Base-by-base conservation (phyloP, 2,888 invertebrate species). In the Stramonita haemastoma region DNA sequence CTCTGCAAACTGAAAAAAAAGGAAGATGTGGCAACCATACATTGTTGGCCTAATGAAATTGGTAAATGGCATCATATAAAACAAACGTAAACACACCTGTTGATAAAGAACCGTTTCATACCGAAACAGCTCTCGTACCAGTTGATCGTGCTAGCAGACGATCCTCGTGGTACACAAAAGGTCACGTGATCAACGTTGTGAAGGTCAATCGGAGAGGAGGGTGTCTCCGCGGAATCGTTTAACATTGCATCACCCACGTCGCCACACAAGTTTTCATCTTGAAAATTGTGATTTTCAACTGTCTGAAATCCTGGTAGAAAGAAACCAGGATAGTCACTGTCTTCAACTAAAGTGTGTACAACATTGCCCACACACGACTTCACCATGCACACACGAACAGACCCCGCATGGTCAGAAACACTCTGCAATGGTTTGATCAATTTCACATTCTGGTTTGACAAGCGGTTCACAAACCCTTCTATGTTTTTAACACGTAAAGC, bases 81-180 rank as follows among this genome's bases (percentile, higher is more conserved):
- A 22, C 15, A 81, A 36, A 81, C 32, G 36, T n/a, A 26, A 73
- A 29, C 83, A 11, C 32, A 96, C 96, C 94, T 95, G 92, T 95
- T 95, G 17, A 95, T 95, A 17, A 93, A 91, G 91, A 96, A 96
- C 86, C 96, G 93, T 91, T 95, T 94, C 96, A 96, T 96, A 70
- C 96, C 96, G 93, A 96, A 96, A 60, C 94, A 94, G 22, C 93
- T 92, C 88, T 96, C 95, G 91, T 96, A 96, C 96, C 96, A 96
- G 0, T 93, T 89, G 26, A 96, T 92, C 19, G 96, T 93, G 11
- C 91, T 89, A 83, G 93, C 89, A 6, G 96, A 95, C 88, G 95
- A 93, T 19, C 96, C 96, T 81, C 91, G 91, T 22, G 93, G 90
- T 90, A 95, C 95, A 0, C 95, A 96, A 90, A 95, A 94, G 13